Conservation (phyloP, 2,888 invertebrate genomes). For the Drosophila birchii region DNA sequence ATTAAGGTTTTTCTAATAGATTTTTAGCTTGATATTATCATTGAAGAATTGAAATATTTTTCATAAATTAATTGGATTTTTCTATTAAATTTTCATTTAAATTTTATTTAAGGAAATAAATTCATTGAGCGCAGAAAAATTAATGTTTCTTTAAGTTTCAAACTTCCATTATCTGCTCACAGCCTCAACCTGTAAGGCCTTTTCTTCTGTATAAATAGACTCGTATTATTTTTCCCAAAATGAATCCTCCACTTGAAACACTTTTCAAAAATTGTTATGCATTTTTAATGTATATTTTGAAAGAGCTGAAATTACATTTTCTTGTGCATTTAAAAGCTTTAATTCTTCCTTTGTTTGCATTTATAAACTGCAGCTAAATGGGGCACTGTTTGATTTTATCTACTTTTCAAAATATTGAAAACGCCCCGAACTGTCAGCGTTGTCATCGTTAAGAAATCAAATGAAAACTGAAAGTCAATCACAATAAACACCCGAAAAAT, state of each 20-base stretch:
- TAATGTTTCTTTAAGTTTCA: not conserved
- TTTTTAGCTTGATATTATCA: too few relatives aligned
- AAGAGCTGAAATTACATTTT: not conserved
- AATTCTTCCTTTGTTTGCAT: conserved; percentile 7
- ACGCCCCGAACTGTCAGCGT: conserved; percentile 52
- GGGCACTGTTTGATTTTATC: conserved; percentile 1
- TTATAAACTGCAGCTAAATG: conserved; percentile 3
- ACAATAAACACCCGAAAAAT: conserved; percentile 45
- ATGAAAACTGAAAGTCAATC: conserved; percentile 62
- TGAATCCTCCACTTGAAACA: not conserved
- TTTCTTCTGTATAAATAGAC: not conserved
- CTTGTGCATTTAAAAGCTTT: not conserved
- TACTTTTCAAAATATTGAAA: conserved; percentile 13
- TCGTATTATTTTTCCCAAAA: conserved; percentile 2
- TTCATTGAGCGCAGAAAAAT: too few relatives aligned
- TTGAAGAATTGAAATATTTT: too few relatives aligned
- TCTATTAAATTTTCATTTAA: too few relatives aligned
- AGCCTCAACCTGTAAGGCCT: not conserved
- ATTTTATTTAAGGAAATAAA: too few relatives aligned
- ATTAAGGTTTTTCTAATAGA: too few relatives aligned
- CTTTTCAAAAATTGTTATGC: not conserved
- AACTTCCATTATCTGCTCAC: not conserved
- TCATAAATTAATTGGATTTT: too few relatives aligned
- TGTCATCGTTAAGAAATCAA: conserved; percentile 54
- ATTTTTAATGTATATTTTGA: conserved; percentile 16